Conservation (phyloP, 2,888 invertebrate genomes). For the Drosophila mimica region DNA sequence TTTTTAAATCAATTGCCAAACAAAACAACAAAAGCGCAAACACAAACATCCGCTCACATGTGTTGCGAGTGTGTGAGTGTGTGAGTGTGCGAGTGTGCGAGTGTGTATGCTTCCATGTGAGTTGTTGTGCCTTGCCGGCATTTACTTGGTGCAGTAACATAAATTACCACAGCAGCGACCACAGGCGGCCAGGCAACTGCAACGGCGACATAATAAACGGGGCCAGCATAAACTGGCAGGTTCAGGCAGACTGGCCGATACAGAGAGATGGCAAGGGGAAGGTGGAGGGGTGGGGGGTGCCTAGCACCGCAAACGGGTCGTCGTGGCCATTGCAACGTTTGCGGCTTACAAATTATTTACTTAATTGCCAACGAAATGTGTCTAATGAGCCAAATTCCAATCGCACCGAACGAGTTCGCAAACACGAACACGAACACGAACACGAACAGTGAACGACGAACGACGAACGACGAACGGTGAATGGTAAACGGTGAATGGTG, state of each 20-base stretch:
- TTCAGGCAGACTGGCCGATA: conserved; percentile 1
- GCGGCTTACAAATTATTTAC: conserved; percentile 82
- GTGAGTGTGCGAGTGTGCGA: conserved; percentile 1
- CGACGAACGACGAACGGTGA: neutral
- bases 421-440: conserved; percentile 6
- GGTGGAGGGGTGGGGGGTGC: neutral
- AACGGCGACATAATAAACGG: conserved; percentile 55
- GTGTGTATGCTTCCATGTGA: conserved; percentile 20
- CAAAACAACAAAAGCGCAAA: conserved; percentile 76
- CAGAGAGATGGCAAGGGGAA: neutral
- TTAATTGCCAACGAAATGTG: conserved; percentile 82
- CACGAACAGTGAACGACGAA: neutral
- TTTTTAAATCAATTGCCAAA: conserved; percentile 76
- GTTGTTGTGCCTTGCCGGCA: conserved; percentile 69
- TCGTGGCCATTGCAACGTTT: conserved; percentile 68
- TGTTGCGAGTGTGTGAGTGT: neutral
- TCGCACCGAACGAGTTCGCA: conserved; percentile 66
- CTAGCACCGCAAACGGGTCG: conserved; percentile 55
- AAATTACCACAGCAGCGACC: conserved; percentile 75
- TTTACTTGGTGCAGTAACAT: conserved; percentile 79
- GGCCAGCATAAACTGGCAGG: conserved; percentile 6
- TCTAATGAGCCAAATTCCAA: conserved; percentile 80
- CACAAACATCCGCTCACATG: conserved; percentile 48
- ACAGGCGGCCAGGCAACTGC: conserved; percentile 44
- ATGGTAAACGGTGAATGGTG: conserved; percentile 9